A percentile compares a stretch with the other conserved stretches of the same genome.
Evolutionary conservation across 2,888 invertebrate genomes (phyloP).

Genomic region (Hirudinaria manillensis): DNA sequence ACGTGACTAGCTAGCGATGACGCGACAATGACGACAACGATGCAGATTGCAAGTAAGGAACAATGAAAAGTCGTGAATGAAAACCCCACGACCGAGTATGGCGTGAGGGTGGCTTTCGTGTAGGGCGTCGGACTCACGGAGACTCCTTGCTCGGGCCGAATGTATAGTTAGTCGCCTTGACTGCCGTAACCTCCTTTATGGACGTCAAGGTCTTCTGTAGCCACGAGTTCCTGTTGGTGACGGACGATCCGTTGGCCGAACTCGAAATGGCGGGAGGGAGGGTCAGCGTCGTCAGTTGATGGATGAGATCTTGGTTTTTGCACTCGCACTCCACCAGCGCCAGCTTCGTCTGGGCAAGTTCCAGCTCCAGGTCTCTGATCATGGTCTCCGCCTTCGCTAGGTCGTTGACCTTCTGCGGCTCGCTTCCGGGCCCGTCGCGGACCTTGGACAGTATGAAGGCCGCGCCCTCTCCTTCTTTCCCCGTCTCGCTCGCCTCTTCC

Average conservation of each 20-base stretch:
- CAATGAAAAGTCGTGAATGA: too few species aligned
- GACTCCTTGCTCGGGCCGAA: background rate
- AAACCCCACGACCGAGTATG: too few species aligned
- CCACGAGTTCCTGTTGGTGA: conserved; percentile 68
- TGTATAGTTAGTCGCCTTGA: background rate
- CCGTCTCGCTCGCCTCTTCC: background rate
- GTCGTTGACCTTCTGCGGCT: conserved; percentile 41
- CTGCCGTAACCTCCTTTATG: conserved; percentile 54
- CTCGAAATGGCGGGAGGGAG: background rate
- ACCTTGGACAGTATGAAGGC: conserved; percentile 44
- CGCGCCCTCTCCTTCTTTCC: conserved; percentile 38
- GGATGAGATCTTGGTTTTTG: conserved; percentile 81
- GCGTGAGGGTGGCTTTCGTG: too few species aligned
- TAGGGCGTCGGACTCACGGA: background rate
- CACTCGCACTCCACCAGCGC: conserved; percentile 95
- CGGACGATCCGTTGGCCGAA: background rate
- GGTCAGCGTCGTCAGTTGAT: conserved; percentile 76
- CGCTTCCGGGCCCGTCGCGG: conserved; percentile 45
- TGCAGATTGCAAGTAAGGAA: too few species aligned
- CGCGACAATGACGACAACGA: too few species aligned
- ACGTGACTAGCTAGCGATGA: too few species aligned
- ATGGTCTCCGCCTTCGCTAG: conserved; percentile 45
- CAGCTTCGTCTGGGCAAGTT: conserved; percentile 90
- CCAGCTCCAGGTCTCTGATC: conserved; percentile 77
- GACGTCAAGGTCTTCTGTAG: conserved; percentile 79